A percentile compares a stretch with the other conserved stretches of the same genome.
Conservation (phyloP, 2,113 vertebrate genomes). For the Melierax canorus region DNA sequence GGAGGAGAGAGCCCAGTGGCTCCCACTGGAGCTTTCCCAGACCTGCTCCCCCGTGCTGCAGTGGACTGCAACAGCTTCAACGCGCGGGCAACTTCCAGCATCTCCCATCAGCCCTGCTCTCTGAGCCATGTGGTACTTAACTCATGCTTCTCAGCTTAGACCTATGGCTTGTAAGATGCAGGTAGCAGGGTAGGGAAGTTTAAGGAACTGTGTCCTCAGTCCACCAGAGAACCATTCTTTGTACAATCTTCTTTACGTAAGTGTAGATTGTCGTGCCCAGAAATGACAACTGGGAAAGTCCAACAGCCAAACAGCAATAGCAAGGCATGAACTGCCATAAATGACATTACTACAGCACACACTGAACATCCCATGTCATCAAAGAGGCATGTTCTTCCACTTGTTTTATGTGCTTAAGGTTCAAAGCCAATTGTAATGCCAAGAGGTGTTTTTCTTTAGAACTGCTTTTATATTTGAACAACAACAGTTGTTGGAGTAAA, state of each 20-base stretch:
- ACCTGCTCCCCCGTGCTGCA: not conserved
- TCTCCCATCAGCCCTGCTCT: not conserved
- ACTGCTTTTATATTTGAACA: not conserved
- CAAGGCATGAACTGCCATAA: not conserved
- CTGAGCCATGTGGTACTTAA: not conserved
- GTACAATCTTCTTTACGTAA: not conserved
- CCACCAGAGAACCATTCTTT: not conserved
- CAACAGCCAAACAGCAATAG: not conserved
- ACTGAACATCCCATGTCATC: not conserved
- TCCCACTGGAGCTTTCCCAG: not conserved
- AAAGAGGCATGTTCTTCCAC: not conserved
- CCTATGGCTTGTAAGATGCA: not conserved
- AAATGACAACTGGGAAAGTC: not conserved
- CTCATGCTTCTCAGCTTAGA: not conserved
- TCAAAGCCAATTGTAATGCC: not conserved
- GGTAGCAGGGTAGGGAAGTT: not conserved
- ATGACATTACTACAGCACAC: not conserved
- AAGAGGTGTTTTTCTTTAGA: not conserved
- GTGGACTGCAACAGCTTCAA: not conserved
- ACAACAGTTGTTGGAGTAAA: not conserved
- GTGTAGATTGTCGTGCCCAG: not conserved
- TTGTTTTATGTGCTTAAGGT: not conserved
- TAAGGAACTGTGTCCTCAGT: not conserved
- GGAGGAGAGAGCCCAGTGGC: not conserved
- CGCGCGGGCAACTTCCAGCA: rapidly evolving